Base-by-base conservation (phyloP, 2,888 invertebrate species). In the Eilema caniola region DNA sequence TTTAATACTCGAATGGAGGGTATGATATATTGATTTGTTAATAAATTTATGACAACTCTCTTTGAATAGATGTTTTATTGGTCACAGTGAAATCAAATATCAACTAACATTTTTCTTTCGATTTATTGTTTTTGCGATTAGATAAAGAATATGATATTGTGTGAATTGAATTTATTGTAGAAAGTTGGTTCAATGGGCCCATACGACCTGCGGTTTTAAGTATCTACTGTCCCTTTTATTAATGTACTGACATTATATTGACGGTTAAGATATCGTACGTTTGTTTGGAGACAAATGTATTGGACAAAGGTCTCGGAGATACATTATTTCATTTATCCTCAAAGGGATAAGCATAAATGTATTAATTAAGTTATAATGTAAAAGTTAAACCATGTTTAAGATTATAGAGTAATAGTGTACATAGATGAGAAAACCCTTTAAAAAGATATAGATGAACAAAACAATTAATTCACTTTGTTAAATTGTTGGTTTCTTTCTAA, bases 1-100 rank as follows among this genome's bases (percentile, higher is more conserved):
- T 67, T 70, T 72, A 69, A 56, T 74, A 7, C 28, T 20, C 75
- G 70, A 78, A 78, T 73, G 71, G 68, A 72, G 79, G 88, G 90
- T 88, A 90, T 91, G 88, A 90, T 93, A 92, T 93, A 93, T 92
- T 87, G 92, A 87, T 92, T 91, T 89, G 93, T 91, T 92, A 93
- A 93, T 92, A 91, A 92, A 92, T 93, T 91, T 93, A 93, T 90
- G 88, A 85, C 85, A 86, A 78, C 85, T 85, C 84, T 89, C 85
- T 78, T 62, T 64, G 59, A 67, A 72, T 81, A 73, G 74, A 85
- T 86, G 88, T 88, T 90, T 90, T 90, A 90, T 90, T 88, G 84
- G 62, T 28, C 37, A 25, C 74, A 84, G 88, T 87, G 89, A 90
- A 89, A 90, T 88, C 86, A 82, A 82, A 79, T 80, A 82, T 83